Evolutionary conservation across 2,113 vertebrate species (phyloP), one percentile per base, ranked within the genome.

Genomic region (Speoplatyrhinus poulsoni): DNA sequence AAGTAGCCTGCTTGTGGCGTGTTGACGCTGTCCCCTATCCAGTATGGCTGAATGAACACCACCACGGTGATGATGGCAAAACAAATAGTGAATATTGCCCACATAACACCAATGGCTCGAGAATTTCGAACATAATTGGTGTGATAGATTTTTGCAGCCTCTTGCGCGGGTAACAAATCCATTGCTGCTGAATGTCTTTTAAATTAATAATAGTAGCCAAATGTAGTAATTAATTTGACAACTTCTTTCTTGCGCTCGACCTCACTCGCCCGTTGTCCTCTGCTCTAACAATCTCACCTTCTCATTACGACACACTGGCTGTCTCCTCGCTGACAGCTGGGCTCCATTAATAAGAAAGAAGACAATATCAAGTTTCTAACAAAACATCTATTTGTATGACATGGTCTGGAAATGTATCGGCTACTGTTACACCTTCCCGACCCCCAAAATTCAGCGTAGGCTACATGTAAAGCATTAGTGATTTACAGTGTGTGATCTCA

Each of bases 61-160:
- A 97, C 96, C 83, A 96, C 85, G 77, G 94, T 94, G 76, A 99
- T 95, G 82, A 99, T 94, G 12, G 93, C 90, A 76, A 99, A 97
- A 85, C 94, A 97, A 81, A 98, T 94, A 58, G 96, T 98, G 87
- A 99, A 97, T 32, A 98, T 95, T 1, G 93, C 96, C 97, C 98
- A 99, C 84, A 99, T 83, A 46, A 96, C 95, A 1, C 97, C 98
- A 60, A 98, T 95, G 56, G 98, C 98, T 56, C 98, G 88, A 0
- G 97, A 90, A 12, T 99, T 99, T 33, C 98, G 85, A 86, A 99
- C 96, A 1, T 98, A 99, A 89, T 98, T 99, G 69, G 98, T 99
- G 80, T 98, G 98, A 75, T 99, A 99, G 87, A 99, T 99, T 83
- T 93, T 95, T 0, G 96, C 96, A 0, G 97, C 98, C 84, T 99